Evolutionary conservation across 1,140 invertebrate species (phyloP).

Genomic region (Bradysia coprophila): DNA sequence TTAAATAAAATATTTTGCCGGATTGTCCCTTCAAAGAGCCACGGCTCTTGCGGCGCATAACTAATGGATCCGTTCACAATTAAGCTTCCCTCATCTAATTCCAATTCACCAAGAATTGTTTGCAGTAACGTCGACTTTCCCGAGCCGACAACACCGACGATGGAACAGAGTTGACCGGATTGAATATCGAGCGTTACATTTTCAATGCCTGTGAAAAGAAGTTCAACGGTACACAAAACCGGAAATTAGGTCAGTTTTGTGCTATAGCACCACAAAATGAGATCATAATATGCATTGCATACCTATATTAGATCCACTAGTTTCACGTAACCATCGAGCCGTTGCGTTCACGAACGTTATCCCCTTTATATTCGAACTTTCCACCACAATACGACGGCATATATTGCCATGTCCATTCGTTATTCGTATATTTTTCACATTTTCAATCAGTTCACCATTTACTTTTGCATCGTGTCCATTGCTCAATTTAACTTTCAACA

Average conservation of each 20-base stretch:
- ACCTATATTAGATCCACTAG: too few species aligned
- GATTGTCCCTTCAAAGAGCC: constrained; percentile 41
- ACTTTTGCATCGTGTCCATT: constrained; percentile 14
- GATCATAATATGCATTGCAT: too few species aligned
- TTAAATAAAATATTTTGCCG: constrained; percentile 55
- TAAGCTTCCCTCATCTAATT: constrained; percentile 31
- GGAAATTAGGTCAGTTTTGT: constrained; percentile 8
- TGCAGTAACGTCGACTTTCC: constrained; percentile 53
- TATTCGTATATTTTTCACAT: neutral
- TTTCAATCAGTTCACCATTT: constrained; percentile 12
- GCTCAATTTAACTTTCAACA: too few species aligned
- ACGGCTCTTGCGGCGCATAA: constrained; percentile 60
- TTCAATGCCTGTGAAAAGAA: constrained; percentile 26
- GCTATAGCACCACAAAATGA: too few species aligned
- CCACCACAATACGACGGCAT: neutral
- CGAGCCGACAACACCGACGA: constrained; percentile 53
- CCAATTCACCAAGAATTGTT: constrained; percentile 45
- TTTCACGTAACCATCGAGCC: too few species aligned
- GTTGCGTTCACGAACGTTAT: neutral
- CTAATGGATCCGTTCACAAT: constrained; percentile 40
- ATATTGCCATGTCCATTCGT: neutral
- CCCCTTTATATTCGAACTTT: neutral
- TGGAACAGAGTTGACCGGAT: constrained; percentile 33
- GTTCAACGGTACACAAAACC: constrained; percentile 16
- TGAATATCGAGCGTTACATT: too few species aligned